A percentile compares a stretch with the other conserved stretches of the same genome.
Conservation (phyloP, 1,140 invertebrate species). For the Drosophila dunni region DNA sequence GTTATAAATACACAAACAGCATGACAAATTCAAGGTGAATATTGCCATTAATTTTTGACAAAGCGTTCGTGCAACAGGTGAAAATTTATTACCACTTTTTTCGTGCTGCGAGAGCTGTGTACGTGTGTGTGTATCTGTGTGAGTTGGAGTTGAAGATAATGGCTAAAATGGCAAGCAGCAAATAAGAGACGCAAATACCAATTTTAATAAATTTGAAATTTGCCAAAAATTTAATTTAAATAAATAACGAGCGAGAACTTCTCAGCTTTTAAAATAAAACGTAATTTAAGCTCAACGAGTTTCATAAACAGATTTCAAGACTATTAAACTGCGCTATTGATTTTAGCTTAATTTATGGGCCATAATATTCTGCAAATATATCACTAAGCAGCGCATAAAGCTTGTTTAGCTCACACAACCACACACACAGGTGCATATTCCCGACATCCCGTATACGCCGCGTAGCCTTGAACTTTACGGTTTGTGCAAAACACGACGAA, state of each 20-base stretch:
- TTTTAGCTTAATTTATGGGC: conserved; percentile 2
- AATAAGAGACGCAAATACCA: conserved; percentile 32
- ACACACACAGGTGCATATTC: conserved; percentile 32
- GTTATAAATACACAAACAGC: conserved; percentile 36
- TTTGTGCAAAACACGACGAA: conserved; percentile 4
- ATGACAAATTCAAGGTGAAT: conserved; percentile 67
- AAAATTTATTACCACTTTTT: conserved; percentile 58
- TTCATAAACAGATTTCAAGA: background rate
- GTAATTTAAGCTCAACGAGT: background rate
- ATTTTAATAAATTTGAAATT: conserved; percentile 26
- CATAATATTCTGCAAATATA: background rate
- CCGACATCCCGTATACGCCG: conserved; percentile 53
- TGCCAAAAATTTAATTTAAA: conserved; percentile 48
- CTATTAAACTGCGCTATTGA: background rate
- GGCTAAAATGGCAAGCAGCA: conserved; percentile 7
- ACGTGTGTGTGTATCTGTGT: conserved; percentile 1
- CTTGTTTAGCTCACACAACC: conserved; percentile 54
- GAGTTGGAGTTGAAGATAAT: conserved; percentile 3
- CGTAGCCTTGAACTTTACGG: conserved; percentile 67
- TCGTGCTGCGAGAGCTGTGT: no score
- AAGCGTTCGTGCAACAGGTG: conserved; percentile 45
- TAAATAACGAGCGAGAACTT: conserved; percentile 31
- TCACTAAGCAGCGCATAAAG: conserved; percentile 2
- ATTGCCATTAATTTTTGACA: conserved; percentile 66
- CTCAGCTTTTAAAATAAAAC: background rate